phyloP scores from a whole-genome alignment of 2,113 vertebrate species.

The Zapornia atra region DNA sequence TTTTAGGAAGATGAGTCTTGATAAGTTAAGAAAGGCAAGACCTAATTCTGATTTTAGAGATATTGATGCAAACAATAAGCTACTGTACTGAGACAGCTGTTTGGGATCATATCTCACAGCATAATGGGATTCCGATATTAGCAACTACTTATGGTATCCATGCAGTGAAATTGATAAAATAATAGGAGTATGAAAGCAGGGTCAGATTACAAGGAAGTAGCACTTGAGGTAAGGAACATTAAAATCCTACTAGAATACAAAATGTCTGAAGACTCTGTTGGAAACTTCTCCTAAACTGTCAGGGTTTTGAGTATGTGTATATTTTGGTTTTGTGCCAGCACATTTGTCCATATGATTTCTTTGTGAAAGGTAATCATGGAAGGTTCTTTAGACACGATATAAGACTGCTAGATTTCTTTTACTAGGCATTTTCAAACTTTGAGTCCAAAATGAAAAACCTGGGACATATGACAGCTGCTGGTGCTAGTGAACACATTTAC shows the following conservation, averaged over 20 bases:
- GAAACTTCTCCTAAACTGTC: not conserved
- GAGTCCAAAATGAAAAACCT: not conserved
- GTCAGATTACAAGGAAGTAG: not conserved
- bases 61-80: accelerated
- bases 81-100: not conserved
- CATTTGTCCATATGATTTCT: not conserved
- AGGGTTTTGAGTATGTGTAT: accelerated
- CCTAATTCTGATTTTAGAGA: not conserved
- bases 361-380: not conserved
- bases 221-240: not conserved
- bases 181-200: not conserved
- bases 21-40: not conserved
- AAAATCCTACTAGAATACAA: not conserved
- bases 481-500: not conserved
- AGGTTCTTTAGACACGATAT: not conserved
- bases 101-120: not conserved
- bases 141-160: not conserved
- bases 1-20: not conserved
- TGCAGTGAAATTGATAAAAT: not conserved
- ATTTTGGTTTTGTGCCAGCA: not conserved
- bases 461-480: not conserved
- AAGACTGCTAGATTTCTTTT: not conserved
- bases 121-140: not conserved
- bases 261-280: not conserved
- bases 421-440: not conserved